Evolutionary conservation across 1,140 invertebrate species (phyloP).

Genomic region (Amphibalanus amphitrite): DNA sequence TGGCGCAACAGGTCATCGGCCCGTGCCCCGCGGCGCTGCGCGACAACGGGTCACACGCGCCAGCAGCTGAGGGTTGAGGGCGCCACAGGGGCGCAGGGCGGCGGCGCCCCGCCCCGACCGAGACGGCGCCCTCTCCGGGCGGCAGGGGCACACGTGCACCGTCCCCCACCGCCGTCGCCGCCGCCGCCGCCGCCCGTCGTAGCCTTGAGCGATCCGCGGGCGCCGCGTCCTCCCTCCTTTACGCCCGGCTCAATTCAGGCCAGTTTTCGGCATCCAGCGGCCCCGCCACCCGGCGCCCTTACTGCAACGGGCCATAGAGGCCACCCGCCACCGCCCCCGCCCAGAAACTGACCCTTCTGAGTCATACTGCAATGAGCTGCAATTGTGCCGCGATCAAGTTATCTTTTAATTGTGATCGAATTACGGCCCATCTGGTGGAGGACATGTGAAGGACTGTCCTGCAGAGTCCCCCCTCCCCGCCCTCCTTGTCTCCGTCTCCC

Average conservation of each 20-base stretch:
- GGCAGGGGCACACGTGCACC: neutral
- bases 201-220: neutral
- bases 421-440: neutral
- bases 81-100: too few species aligned
- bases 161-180: too few species aligned
- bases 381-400: slow-evolving; percentile 4
- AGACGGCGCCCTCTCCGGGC: too few species aligned
- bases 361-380: neutral
- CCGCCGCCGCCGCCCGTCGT: too few species aligned
- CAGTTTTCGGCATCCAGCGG: neutral
- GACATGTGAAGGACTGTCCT: neutral
- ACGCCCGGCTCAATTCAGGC: slow-evolving; percentile 1
- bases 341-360: neutral
- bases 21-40: too few species aligned
- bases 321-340: neutral
- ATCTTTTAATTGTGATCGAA: slow-evolving; percentile 5
- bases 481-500: slow-evolving; percentile 3
- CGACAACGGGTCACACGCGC: too few species aligned
- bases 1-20: too few species aligned
- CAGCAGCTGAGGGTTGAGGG: too few species aligned
- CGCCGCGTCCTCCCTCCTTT: neutral
- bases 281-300: neutral
- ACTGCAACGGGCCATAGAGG: neutral
- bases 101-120: too few species aligned
- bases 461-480: slow-evolving; percentile 13